Evolutionary conservation across 2,888 invertebrate genomes (phyloP), one percentile per base, ranked within the genome.

Genomic region (Drosophila incognita): DNA sequence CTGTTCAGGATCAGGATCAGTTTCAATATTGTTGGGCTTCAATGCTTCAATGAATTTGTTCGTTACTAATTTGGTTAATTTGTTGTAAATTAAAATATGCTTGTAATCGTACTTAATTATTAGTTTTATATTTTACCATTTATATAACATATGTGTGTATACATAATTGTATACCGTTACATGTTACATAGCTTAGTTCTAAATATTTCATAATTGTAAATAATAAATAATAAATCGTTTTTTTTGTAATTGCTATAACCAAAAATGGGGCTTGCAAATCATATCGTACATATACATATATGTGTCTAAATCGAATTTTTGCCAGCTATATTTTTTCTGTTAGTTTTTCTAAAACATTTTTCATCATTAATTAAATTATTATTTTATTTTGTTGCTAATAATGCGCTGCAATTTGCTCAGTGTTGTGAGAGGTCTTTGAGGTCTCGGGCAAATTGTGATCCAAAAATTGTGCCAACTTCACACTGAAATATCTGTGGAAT

Each of bases 161-260:
- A 73, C 65, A 60, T 56, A 58, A 68, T 56, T 86, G 83, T 83
- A 87, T 82, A 60, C 62, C 65, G 62, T 80, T 62, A 33, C 33
- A 77, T 83, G 81, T 86, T 81, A 86, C 72, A 66, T 59, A 59
- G 54, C 87, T 89, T 87, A 78, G 33, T 58, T 38, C 79, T 87
- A 83, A 36, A 53, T 48, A 54, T 77, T 73, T 74, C 61, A 73
- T 82, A 68, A 68, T 59, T 71, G 51, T 65, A 70, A 82, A 79
- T 72, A 35, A 51, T 60, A 68, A 59, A 74, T 72, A 42, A 51
- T 60, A 24, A 24, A 24, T 24, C 2, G 2, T 24, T 24, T 24
- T 24, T 24, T 24, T 24, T 24, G 24, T 24, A 77, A 61, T 68
- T 79, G 66, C 79, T 69, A 54, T 57, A 79, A 72, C 62, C 66